Conservation (phyloP, 2,113 vertebrate species). For the Hyperoodon ampullatus region DNA sequence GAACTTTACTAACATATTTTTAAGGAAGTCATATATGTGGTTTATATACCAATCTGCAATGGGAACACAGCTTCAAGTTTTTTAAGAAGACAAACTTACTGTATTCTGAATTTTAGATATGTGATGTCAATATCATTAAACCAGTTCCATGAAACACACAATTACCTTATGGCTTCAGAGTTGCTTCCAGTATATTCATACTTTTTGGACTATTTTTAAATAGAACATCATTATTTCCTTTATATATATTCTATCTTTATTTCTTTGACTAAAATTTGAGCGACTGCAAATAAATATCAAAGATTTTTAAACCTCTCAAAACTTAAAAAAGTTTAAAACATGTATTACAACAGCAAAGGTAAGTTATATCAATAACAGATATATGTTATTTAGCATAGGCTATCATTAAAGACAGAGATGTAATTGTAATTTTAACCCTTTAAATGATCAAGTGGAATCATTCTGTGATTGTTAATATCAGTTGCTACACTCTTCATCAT, state of each 20-base stretch:
- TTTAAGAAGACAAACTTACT: not conserved
- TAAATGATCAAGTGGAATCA: not conserved
- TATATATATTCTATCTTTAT: not conserved
- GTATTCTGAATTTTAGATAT: not conserved
- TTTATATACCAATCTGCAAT: not conserved
- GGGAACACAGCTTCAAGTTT: not conserved
- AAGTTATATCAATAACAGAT: not conserved
- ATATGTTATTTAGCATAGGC: not conserved
- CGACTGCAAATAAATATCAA: not conserved
- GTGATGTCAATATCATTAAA: not conserved
- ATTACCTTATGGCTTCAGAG: not conserved
- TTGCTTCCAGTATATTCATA: not conserved
- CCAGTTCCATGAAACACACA: not conserved
- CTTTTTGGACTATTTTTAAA: not conserved
- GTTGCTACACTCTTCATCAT: not conserved
- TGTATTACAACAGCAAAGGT: not conserved
- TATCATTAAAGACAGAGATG: not conserved
- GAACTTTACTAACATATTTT: not conserved
- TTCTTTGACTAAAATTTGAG: not conserved
- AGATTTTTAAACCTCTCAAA: not conserved
- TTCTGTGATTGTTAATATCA: not conserved
- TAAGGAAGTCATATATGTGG: not conserved
- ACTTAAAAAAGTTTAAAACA: not conserved
- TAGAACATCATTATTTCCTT: not conserved
- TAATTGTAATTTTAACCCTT: constrained; percentile 4